These are phyloP conservation scores for Drosophila asahinai DNA, from an alignment of 1,140 invertebrate species.

Conservation along the genomic window DNA sequence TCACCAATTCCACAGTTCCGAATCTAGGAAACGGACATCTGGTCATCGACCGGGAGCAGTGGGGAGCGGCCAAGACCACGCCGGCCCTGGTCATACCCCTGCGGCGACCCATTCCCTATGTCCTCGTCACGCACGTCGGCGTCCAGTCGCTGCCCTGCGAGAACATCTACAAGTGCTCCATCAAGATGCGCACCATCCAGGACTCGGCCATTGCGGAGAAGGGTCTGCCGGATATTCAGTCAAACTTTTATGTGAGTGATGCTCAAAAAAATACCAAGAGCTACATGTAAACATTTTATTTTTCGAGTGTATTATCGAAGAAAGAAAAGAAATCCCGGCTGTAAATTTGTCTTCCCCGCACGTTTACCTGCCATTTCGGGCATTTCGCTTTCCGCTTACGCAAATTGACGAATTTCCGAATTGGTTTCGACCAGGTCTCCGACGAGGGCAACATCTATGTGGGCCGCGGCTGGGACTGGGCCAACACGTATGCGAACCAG, in stretches of 20 bases:
- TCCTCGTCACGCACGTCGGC: slow-evolving; percentile 85
- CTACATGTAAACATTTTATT: neutral
- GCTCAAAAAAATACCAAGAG: too few species aligned
- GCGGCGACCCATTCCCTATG: slow-evolving; percentile 76
- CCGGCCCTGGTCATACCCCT: slow-evolving; percentile 56
- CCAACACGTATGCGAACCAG: slow-evolving; percentile 86
- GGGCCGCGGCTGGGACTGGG: slow-evolving; percentile 87
- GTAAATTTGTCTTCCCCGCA: slow-evolving; percentile 30
- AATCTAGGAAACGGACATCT: slow-evolving; percentile 84
- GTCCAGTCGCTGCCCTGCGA: slow-evolving; percentile 67
- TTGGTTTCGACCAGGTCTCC: slow-evolving; percentile 85
- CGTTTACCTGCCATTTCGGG: slow-evolving; percentile 40
- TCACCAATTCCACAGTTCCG: slow-evolving; percentile 76
- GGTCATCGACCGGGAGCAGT: slow-evolving; percentile 85
- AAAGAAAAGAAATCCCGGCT: slow-evolving; percentile 11
- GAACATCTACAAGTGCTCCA: slow-evolving; percentile 78
- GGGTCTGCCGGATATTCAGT: slow-evolving; percentile 82
- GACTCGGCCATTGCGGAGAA: slow-evolving; percentile 73
- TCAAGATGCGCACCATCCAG: slow-evolving; percentile 84
- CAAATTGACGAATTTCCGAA: slow-evolving; percentile 47
- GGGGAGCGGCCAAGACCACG: slow-evolving; percentile 85
- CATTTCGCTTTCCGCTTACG: slow-evolving; percentile 38
- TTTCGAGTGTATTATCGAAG: slow-evolving; percentile 11
- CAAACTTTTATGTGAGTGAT: slow-evolving; percentile 80
- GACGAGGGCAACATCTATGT: slow-evolving; percentile 88